These are phyloP conservation scores for Ceratitis capitata DNA, from an alignment of 1,140 invertebrate genomes.

Conservation along the genomic window DNA sequence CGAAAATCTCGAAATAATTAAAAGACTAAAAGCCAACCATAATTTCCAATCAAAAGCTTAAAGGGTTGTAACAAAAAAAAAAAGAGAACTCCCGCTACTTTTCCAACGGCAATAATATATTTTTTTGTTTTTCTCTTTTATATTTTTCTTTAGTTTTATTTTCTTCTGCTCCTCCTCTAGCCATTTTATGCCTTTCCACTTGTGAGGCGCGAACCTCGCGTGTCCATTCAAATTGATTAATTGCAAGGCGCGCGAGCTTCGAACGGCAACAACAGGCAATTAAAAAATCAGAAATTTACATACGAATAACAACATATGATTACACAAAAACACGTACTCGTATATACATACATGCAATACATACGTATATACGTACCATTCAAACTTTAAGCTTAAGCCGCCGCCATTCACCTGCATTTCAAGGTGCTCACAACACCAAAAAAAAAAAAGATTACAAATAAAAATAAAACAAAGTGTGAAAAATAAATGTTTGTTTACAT, in stretches of 20 bases:
- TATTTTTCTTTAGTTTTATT: too few relatives aligned
- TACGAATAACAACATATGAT: too few relatives aligned
- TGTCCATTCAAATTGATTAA: not conserved
- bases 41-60: not conserved
- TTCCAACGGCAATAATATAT: not conserved
- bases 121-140: not conserved
- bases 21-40: too few relatives aligned
- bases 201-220: slow-evolving; percentile 2
- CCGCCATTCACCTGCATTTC: not conserved
- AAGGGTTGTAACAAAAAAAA: not conserved
- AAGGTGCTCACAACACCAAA: not conserved
- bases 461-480: not conserved
- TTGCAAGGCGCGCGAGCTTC: not conserved
- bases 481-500: not conserved
- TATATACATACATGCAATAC: not conserved
- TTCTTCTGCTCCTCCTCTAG: too few relatives aligned
- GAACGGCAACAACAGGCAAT: not conserved
- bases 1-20: not conserved
- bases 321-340: not conserved
- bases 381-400: too few relatives aligned
- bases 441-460: too few relatives aligned
- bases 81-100: not conserved
- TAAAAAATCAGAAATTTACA: not conserved
- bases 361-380: not conserved
- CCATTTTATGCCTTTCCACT: not conserved